phyloP scores from a whole-genome alignment of 2,113 vertebrate genomes.

The Daubentonia madagascariensis region DNA sequence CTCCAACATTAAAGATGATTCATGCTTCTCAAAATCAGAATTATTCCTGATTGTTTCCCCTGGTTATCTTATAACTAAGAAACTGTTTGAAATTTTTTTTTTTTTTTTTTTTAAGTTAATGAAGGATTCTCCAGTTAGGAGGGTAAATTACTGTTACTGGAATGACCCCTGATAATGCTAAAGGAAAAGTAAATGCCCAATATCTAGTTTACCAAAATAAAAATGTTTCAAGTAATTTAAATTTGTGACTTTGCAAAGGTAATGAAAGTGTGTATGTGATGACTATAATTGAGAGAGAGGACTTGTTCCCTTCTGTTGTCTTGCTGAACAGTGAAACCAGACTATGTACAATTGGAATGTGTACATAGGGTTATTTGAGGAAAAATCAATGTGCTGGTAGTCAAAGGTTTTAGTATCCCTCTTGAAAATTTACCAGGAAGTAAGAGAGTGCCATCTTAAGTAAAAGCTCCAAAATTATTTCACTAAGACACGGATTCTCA shows the following conservation, averaged over 20 bases:
- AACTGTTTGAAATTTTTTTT: not conserved
- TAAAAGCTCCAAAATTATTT: conserved; percentile 28
- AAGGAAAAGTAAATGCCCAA: not conserved
- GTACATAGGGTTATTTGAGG: not conserved
- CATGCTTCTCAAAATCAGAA: not conserved
- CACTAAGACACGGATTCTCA: not conserved
- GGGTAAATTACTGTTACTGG: not conserved
- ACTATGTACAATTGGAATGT: not conserved
- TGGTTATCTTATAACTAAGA: not conserved
- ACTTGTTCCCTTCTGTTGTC: not conserved
- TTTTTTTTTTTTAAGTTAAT: too few species aligned
- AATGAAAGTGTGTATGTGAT: not conserved
- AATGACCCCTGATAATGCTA: not conserved
- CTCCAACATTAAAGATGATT: not conserved
- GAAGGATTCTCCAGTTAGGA: not conserved
- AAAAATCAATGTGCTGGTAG: not conserved
- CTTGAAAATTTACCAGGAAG: not conserved
- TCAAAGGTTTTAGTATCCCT: not conserved
- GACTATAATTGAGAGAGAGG: not conserved
- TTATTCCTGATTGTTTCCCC: not conserved
- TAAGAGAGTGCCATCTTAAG: conserved; percentile 9
- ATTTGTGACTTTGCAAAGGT: not conserved
- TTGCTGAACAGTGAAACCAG: not conserved
- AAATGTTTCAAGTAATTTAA: not conserved
- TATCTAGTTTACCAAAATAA: conserved; percentile 20